Conservation (phyloP, 30 jellyfish, hydroid and myxozoan species). For the Pelagia noctiluca region DNA sequence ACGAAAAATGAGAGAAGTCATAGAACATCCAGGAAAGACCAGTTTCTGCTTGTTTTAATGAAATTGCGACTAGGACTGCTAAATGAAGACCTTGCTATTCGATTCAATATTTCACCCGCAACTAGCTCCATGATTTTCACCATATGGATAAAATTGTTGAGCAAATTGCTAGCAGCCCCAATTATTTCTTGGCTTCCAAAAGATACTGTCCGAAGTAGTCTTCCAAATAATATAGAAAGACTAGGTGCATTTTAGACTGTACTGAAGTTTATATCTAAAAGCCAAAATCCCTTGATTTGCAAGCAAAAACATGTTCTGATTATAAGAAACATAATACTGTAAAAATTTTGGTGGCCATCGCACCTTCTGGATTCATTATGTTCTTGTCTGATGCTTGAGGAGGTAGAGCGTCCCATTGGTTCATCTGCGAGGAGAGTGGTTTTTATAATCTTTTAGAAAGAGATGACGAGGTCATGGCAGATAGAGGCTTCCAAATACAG, state of each 20-base stretch:
- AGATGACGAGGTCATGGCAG: slow-evolving; percentile 59
- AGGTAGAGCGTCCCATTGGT: slow-evolving; percentile 53
- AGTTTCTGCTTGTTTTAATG: background rate
- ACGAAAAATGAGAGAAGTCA: no score
- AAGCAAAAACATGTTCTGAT: slow-evolving; percentile 68
- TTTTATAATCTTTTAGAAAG: slow-evolving; percentile 30
- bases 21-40: no score
- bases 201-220: slow-evolving; percentile 21
- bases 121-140: background rate
- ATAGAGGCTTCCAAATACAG: slow-evolving; percentile 37
- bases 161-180: background rate
- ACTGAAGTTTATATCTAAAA: slow-evolving; percentile 51
- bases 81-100: background rate
- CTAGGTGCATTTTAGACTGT: slow-evolving; percentile 45
- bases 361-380: slow-evolving; percentile 57
- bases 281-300: slow-evolving; percentile 40
- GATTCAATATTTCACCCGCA: background rate
- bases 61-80: background rate
- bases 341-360: slow-evolving; percentile 44
- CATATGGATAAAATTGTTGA: background rate
- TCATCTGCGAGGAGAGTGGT: slow-evolving; percentile 50
- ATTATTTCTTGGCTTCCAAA: no score
- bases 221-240: background rate
- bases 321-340: slow-evolving; percentile 62
- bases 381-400: slow-evolving; percentile 59